These are phyloP conservation scores for Leucoraja ocellata DNA, from an alignment of 2,797 vertebrate genomes.

Conservation along the genomic window DNA sequence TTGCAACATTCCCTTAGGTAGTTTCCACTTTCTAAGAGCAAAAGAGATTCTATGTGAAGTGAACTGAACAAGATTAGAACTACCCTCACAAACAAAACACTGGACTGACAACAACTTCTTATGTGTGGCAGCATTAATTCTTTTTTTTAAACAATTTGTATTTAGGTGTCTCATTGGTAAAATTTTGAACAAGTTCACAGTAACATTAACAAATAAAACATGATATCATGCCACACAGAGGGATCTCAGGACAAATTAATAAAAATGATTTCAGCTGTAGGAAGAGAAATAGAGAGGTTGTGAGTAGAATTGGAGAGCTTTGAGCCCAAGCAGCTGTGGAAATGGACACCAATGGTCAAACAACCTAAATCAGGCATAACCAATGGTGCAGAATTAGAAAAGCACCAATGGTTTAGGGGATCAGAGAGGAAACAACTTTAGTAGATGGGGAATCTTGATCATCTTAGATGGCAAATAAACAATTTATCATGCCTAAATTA, in stretches of 20 bases:
- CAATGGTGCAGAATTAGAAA: no score
- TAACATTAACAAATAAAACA: no score
- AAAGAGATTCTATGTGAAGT: background rate
- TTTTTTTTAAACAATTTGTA: no score
- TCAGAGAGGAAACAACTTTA: background rate
- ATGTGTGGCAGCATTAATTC: background rate
- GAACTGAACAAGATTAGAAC: background rate
- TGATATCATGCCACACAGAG: no score
- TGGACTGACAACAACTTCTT: no score
- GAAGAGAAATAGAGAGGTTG: background rate
- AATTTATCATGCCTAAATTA: background rate
- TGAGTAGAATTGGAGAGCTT: background rate
- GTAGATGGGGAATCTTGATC: background rate
- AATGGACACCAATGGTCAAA: no score
- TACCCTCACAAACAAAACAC: background rate
- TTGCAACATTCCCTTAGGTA: background rate
- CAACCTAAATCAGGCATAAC: no score
- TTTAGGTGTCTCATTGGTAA: no score
- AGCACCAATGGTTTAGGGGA: background rate
- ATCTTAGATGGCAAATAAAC: background rate
- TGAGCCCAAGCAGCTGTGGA: no score
- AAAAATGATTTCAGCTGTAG: background rate
- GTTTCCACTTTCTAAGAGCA: background rate
- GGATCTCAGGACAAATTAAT: no score
- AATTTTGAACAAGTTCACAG: no score